A percentile compares a stretch with the other conserved stretches of the same genome.
These are phyloP conservation scores for Xenops minutus DNA, from an alignment of 2,797 vertebrate genomes.

Conservation along the genomic window DNA sequence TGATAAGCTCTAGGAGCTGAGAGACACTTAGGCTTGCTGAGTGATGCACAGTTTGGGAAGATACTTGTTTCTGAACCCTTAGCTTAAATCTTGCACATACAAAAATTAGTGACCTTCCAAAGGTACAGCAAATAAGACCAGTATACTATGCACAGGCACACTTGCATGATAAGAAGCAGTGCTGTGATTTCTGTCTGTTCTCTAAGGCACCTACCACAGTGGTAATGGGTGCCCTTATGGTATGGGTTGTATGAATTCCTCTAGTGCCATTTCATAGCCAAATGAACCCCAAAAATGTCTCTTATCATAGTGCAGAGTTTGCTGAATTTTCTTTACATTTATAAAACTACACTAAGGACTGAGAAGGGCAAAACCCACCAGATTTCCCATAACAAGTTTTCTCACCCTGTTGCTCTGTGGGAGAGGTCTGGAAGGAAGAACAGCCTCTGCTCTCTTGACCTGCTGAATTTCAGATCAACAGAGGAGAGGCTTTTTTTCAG, in stretches of 20 bases:
- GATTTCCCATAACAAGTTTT: neutral
- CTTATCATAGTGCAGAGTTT: neutral
- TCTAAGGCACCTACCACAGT: fast-evolving
- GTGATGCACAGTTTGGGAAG: neutral
- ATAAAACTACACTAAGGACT: neutral
- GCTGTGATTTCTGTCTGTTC: neutral
- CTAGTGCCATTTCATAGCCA: neutral
- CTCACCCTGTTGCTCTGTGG: fast-evolving
- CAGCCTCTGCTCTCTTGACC: neutral
- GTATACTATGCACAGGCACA: neutral
- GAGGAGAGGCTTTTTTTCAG: neutral
- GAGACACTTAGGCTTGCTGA: neutral
- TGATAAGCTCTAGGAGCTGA: neutral
- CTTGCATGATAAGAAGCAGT: neutral
- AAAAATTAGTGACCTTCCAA: neutral
- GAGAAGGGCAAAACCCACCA: neutral
- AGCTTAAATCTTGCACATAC: neutral
- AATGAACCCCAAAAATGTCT: neutral
- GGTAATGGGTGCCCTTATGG: neutral
- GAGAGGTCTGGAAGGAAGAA: neutral
- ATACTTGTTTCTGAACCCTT: neutral
- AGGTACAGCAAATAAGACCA: neutral
- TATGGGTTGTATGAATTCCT: neutral
- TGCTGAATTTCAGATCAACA: neutral
- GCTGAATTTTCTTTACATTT: neutral